Conservation (phyloP, 2,797 vertebrate species). For the Pterois miles region DNA sequence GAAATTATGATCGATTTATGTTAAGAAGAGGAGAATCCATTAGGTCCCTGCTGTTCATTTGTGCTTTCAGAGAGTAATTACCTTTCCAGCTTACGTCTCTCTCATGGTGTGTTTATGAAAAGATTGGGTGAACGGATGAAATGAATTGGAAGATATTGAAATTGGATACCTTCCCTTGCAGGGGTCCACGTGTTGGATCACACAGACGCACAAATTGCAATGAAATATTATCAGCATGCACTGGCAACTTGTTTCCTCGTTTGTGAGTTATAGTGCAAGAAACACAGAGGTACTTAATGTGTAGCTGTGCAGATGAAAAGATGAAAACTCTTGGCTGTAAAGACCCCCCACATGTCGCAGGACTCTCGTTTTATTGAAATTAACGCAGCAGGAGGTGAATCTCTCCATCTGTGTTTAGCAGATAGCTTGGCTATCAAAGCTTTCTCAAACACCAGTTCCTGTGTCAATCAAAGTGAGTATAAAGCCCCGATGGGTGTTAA, state of each 20-base stretch:
- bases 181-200: conserved; percentile 22
- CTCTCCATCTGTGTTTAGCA: conserved; percentile 37
- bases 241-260: conserved; percentile 13
- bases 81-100: conserved; percentile 42
- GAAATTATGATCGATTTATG: conserved; percentile 60
- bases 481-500: conserved; percentile 8
- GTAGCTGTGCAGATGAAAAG: conserved; percentile 4
- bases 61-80: conserved; percentile 62
- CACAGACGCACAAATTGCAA: conserved; percentile 25
- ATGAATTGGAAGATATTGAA: conserved; percentile 56
- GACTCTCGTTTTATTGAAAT: conserved; percentile 21
- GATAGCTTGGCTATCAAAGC: conserved; percentile 29
- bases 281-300: conserved; percentile 9
- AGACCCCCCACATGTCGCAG: background rate
- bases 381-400: conserved; percentile 33
- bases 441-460: background rate
- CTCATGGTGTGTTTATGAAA: conserved; percentile 56
- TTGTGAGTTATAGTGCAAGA: conserved; percentile 17
- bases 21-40: conserved; percentile 51
- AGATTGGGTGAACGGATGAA: conserved; percentile 57
- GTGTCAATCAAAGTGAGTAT: background rate
- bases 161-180: conserved; percentile 41
- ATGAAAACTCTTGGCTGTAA: background rate
- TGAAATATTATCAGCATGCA: conserved; percentile 45
- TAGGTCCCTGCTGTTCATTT: conserved; percentile 53